These are phyloP conservation scores for Lepidocyrtinus sp. DNA, from an alignment of 2,888 invertebrate genomes.

Conservation along the genomic window DNA sequence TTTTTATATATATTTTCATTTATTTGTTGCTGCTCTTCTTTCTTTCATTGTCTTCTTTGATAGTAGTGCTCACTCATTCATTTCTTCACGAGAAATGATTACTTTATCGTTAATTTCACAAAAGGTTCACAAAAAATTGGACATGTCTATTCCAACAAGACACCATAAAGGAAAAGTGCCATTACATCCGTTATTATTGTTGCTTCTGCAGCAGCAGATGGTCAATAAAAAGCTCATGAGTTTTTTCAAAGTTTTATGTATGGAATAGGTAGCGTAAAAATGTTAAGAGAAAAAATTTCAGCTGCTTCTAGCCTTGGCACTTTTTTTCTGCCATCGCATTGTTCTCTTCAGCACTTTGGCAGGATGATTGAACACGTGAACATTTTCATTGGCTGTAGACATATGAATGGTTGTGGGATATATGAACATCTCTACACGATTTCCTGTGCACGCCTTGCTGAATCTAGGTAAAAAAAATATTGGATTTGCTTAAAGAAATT, in stretches of 20 bases:
- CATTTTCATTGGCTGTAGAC: not conserved
- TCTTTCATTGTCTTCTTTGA: slow-evolving; percentile 31
- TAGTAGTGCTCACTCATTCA: slow-evolving; percentile 38
- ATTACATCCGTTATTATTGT: slow-evolving; percentile 25
- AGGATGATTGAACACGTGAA: slow-evolving; percentile 23
- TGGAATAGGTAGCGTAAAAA: not conserved
- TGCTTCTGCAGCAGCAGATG: slow-evolving; percentile 34
- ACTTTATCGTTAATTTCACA: slow-evolving; percentile 45
- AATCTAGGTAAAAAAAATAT: not conserved
- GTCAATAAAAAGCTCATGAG: slow-evolving; percentile 23
- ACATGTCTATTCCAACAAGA: slow-evolving; percentile 24
- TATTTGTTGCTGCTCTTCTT: slow-evolving; percentile 5
- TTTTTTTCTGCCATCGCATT: not conserved
- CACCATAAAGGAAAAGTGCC: slow-evolving; percentile 15
- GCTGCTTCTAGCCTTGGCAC: no score
- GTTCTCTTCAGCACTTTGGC: slow-evolving; percentile 5
- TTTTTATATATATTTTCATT: slow-evolving; percentile 24
- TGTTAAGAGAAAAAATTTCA: not conserved
- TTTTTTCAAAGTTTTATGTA: slow-evolving; percentile 5
- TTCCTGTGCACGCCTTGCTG: not conserved
- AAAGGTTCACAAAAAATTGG: slow-evolving; percentile 33
- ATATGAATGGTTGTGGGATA: not conserved
- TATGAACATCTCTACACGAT: not conserved
- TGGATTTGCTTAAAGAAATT: not conserved
- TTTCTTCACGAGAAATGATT: slow-evolving; percentile 36